These are phyloP conservation scores for Rhombomys opimus DNA, from an alignment of 2,113 vertebrate genomes.

Conservation along the genomic window DNA sequence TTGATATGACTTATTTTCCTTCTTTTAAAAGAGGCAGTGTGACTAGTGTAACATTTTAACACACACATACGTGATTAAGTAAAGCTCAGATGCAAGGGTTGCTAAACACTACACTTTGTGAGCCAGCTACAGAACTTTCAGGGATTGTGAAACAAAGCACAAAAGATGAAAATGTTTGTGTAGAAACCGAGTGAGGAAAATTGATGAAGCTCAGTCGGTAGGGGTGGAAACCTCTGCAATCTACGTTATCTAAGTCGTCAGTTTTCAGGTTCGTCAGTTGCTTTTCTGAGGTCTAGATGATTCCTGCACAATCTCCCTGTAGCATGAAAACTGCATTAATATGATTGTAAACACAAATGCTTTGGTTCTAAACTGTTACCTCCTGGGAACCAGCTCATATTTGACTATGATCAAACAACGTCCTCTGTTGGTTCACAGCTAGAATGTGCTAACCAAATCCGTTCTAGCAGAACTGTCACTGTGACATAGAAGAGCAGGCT, in stretches of 20 bases:
- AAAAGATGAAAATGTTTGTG: slow-evolving; percentile 25
- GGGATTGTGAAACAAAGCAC: background rate
- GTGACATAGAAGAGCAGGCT: background rate
- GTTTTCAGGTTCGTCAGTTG: background rate
- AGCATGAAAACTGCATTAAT: background rate
- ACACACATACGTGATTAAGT: background rate
- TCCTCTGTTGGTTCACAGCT: background rate
- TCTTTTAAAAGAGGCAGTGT: background rate
- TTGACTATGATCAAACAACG: background rate
- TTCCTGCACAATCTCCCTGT: background rate
- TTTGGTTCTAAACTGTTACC: background rate
- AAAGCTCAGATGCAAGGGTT: background rate
- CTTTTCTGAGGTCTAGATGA: background rate
- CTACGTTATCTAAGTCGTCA: background rate
- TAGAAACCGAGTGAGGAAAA: slow-evolving; percentile 7
- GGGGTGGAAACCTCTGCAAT: background rate
- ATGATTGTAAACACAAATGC: background rate
- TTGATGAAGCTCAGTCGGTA: background rate
- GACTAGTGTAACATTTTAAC: background rate
- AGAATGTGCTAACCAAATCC: background rate
- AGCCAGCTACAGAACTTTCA: background rate
- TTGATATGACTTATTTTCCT: background rate
- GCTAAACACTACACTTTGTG: background rate
- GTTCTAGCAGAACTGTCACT: background rate
- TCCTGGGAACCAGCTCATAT: background rate